Conservation (phyloP, 2,113 vertebrate genomes). For the Lasiurus borealis region DNA sequence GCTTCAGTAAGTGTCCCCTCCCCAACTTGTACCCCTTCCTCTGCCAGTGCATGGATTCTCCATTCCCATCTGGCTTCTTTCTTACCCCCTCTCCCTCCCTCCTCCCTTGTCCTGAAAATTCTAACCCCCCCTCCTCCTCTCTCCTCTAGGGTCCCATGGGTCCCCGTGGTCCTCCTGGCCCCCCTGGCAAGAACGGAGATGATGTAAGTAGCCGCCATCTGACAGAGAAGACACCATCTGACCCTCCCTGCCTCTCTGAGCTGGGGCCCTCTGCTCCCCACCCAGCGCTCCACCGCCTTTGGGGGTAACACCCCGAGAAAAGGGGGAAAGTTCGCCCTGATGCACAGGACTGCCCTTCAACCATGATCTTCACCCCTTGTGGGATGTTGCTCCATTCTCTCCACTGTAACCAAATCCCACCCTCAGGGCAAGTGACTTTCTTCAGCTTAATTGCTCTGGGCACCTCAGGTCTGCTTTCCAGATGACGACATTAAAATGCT, state of each 20-base stretch:
- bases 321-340: not conserved
- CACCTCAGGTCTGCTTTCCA: not conserved
- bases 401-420: not conserved
- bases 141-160: conserved; percentile 96
- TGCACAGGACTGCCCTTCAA: not conserved
- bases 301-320: not conserved
- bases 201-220: conserved; percentile 91
- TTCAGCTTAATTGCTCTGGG: not conserved
- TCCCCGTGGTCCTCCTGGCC: conserved; percentile 93
- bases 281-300: not conserved
- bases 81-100: not conserved
- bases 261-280: not conserved
- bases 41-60: not conserved
- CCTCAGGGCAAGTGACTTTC: not conserved
- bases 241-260: too few species aligned
- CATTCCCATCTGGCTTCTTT: not conserved
- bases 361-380: not conserved
- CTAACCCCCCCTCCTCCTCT: conserved; percentile 29
- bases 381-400: not conserved
- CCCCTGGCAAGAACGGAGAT: conserved; percentile 98
- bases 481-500: not conserved
- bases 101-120: not conserved
- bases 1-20: conserved; percentile 91
- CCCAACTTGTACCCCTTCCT: not conserved
- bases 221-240: not conserved